Percentiles rank a stretch among this genome's conserved stretches.
These are phyloP conservation scores for Latheticus oryzae DNA, from an alignment of 2,888 invertebrate species.

Conservation along the genomic window DNA sequence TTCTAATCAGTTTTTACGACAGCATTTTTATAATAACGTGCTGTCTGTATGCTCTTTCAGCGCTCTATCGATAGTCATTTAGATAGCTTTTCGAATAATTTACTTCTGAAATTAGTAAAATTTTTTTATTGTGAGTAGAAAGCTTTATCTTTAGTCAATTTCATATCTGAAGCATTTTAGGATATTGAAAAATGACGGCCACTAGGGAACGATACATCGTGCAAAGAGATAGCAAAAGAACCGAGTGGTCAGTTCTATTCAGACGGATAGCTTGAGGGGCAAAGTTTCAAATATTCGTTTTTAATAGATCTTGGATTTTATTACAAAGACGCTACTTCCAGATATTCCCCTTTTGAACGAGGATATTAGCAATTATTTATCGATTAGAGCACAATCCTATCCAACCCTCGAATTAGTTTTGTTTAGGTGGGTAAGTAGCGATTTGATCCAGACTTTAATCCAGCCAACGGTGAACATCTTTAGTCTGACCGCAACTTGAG, in stretches of 20 bases:
- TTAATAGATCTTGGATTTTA: too few relatives aligned
- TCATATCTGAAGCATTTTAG: constrained; percentile 62
- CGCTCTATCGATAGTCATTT: constrained; percentile 48
- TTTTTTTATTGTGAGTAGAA: constrained; percentile 33
- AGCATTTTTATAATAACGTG: constrained; percentile 63
- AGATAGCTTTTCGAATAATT: constrained; percentile 43
- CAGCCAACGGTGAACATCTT: constrained; percentile 37
- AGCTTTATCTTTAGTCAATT: constrained; percentile 59
- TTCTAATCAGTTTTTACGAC: constrained; percentile 66
- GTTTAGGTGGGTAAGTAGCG: constrained; percentile 40
- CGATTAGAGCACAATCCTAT: constrained; percentile 40
- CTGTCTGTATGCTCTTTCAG: constrained; percentile 56
- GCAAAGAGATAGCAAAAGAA: constrained; percentile 53
- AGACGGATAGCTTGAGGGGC: constrained; percentile 31
- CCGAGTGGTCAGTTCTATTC: constrained; percentile 46
- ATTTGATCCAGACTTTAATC: constrained; percentile 41
- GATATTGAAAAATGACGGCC: constrained; percentile 64
- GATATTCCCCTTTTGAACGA: too few relatives aligned
- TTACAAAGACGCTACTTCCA: too few relatives aligned
- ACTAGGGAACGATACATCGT: constrained; percentile 62
- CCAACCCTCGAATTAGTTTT: constrained; percentile 41
- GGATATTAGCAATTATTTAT: constrained; percentile 43
- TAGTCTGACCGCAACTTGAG: constrained; percentile 40
- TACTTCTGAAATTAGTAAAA: constrained; percentile 28
- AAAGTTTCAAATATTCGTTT: constrained; percentile 7